Conservation (phyloP, 2,113 vertebrate species). For the Hippopotamus amphibius region DNA sequence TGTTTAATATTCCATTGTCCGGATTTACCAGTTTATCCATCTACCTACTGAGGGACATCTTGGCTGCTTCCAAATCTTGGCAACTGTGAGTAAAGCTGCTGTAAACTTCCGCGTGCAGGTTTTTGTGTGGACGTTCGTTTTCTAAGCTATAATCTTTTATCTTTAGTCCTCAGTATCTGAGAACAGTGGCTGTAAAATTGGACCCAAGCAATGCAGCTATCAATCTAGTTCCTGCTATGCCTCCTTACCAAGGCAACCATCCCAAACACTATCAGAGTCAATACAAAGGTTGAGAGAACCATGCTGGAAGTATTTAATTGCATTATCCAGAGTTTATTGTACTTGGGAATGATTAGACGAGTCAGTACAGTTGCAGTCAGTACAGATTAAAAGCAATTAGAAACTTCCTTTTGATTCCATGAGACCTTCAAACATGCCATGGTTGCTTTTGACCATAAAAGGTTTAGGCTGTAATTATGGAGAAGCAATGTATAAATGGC, state of each 20-base stretch:
- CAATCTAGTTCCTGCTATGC: background rate
- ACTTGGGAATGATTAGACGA: background rate
- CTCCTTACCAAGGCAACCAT: background rate
- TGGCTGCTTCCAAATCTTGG: background rate
- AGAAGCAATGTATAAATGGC: background rate
- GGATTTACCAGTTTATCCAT: background rate
- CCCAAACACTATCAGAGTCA: background rate
- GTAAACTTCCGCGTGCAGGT: background rate
- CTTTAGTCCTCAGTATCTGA: background rate
- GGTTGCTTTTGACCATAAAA: background rate
- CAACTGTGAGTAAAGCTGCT: background rate
- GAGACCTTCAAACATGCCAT: background rate
- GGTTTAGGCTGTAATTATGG: background rate
- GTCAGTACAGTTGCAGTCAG: background rate
- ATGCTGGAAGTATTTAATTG: background rate
- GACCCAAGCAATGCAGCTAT: background rate
- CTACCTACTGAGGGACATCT: background rate
- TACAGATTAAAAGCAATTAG: background rate
- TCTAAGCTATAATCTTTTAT: background rate
- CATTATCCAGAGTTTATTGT: background rate
- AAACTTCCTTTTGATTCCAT: background rate
- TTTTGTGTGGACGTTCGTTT: background rate
- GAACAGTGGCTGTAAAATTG: background rate
- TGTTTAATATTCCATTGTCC: background rate
- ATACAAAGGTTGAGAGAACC: background rate